Evolutionary conservation across 2,113 vertebrate genomes (phyloP).

Genomic region (Bos taurus): ARS-UCD2.0 NC_037348.1:11552001-11552500

Average conservation of each 20-base stretch:
- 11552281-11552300: conserved; percentile 50
- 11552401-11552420: not conserved
- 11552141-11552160: conserved; percentile 1
- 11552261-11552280: not conserved
- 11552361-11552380: not conserved
- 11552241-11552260: conserved; percentile 14
- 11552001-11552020: conserved; percentile 66
- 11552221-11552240: conserved; percentile 35
- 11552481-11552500: not conserved
- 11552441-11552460: not conserved
- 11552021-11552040: conserved; percentile 56
- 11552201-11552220: conserved; percentile 25
- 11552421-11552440: not conserved
- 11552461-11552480: not conserved
- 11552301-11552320: conserved; percentile 37
- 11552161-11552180: conserved; percentile 10
- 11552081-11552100: conserved; percentile 60
- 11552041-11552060: conserved; percentile 60
- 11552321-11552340: not conserved
- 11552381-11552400: not conserved
- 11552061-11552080: conserved; percentile 61
- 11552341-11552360: not conserved
- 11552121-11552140: not conserved
- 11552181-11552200: conserved; percentile 46
- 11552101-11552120: conserved; percentile 35